Evolutionary conservation across 2,797 vertebrate genomes (phyloP).

Genomic region (Gastrophryne carolinensis): DNA sequence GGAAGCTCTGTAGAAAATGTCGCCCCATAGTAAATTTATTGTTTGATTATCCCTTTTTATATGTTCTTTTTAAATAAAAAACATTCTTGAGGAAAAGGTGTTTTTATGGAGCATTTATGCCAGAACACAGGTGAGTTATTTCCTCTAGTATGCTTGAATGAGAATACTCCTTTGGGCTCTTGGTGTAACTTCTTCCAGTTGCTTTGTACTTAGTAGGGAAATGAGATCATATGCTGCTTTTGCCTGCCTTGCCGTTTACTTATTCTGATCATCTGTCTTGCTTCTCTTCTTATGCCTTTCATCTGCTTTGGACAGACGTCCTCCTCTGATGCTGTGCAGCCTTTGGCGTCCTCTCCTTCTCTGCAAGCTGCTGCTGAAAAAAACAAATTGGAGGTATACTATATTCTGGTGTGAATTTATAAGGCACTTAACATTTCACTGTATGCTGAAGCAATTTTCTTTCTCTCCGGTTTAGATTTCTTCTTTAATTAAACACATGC

Average conservation of each 20-base stretch:
- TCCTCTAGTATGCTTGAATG: background rate
- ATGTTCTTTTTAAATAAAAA: too few relatives aligned
- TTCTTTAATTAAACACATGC: constrained; percentile 5
- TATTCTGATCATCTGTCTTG: constrained; percentile 60
- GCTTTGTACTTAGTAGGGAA: constrained; percentile 40
- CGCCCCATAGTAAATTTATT: too few relatives aligned
- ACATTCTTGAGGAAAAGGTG: too few relatives aligned
- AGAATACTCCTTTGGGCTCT: background rate
- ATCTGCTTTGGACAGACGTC: constrained; percentile 73
- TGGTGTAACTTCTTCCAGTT: constrained; percentile 35
- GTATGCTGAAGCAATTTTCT: background rate
- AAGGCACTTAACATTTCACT: constrained; percentile 22
- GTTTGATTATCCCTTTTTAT: too few relatives aligned
- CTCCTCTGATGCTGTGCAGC: constrained; percentile 81
- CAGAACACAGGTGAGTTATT: background rate
- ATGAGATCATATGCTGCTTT: constrained; percentile 52
- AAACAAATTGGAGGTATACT: constrained; percentile 86
- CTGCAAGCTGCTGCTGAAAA: constrained; percentile 83
- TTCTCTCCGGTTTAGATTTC: background rate
- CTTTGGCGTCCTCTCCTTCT: constrained; percentile 82
- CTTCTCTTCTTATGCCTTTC: constrained; percentile 61
- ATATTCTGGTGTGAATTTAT: constrained; percentile 37
- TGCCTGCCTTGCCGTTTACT: constrained; percentile 42
- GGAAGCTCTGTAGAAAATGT: too few relatives aligned
- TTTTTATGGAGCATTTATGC: too few relatives aligned